Evolutionary conservation across 2,888 invertebrate genomes (phyloP), one percentile per base, ranked within the genome.

Genomic region (Leptinotarsa rubiginosa): DNA sequence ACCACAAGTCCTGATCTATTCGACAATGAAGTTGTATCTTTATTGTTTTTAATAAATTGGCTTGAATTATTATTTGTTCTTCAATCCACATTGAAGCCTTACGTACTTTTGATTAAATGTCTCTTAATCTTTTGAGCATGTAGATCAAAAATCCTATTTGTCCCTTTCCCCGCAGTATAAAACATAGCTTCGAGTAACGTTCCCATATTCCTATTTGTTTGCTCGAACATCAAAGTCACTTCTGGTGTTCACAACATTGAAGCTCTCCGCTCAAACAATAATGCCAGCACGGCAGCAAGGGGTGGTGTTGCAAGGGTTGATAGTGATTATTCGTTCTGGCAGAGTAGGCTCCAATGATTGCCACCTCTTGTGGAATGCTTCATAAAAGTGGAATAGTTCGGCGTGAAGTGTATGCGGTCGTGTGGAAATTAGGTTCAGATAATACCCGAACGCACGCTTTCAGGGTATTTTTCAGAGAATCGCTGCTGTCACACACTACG

Each of bases 211-310:
- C 59, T 31, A 54, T 59, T 31, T 56, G 31, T 47, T 72, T 52
- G 67, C 67, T 67, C 18, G 31, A 47, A 22, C 68, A 56, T 67
- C 67, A 56, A 66, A 67, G 67, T 31, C 41, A 52, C 67, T 72
- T 31, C 56, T 49, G 22, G 59, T 25, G 59, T 67, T 20, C 56
- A 56, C 22, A 20, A 22, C 56, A 56, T 4, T 56, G 15, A 13
- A 52, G 52, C 18, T 3, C n/a, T 18, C 10, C 18, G 52, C 52
- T 52, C 52, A 52, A 52, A 56, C 56, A 25, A 56, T 56, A 56
- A 56, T 4, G 22, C 0, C 41, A 22, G 56, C 22, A 7, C n/a
- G 50, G 50, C 4, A 50, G 50, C 16, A 50, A 4, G 22, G 22
- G 56, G 56, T 56, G 56, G 15, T 56, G 3, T 56, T 10, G 2